Conservation (phyloP, 2,113 vertebrate species). For the Lipophrys pholis region DNA sequence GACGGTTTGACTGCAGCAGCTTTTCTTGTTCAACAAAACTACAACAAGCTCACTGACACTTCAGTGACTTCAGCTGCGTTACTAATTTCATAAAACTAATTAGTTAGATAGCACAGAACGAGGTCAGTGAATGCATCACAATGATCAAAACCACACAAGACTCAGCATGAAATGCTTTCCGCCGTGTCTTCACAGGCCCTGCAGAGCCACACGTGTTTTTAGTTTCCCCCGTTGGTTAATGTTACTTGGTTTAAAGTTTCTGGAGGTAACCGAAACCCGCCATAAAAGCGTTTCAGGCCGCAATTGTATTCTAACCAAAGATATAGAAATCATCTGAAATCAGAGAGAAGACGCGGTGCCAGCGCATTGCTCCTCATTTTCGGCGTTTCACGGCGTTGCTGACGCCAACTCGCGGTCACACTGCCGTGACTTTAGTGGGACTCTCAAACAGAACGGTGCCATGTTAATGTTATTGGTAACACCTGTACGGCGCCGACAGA, state of each 20-base stretch:
- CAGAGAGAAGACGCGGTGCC: neutral
- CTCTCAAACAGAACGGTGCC: neutral
- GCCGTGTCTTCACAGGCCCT: neutral
- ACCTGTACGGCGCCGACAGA: neutral
- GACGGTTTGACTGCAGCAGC: too few species aligned
- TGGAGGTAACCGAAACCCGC: neutral
- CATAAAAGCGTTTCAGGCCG: neutral
- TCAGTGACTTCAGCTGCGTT: too few species aligned
- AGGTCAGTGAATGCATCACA: too few species aligned
- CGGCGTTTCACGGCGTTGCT: neutral
- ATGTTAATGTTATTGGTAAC: conserved; percentile 20
- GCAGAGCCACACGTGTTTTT: neutral
- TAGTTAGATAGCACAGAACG: too few species aligned
- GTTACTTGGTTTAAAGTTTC: neutral
- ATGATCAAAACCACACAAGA: too few species aligned
- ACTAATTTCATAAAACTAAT: too few species aligned
- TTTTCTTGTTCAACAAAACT: too few species aligned
- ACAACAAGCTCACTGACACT: too few species aligned
- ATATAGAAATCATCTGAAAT: neutral
- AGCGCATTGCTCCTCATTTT: neutral
- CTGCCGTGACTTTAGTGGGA: neutral
- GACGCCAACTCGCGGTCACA: neutral
- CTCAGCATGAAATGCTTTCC: too few species aligned
- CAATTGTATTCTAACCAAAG: neutral
- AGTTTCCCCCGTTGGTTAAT: neutral